Base-by-base conservation (phyloP, 2,888 invertebrate genomes). In the Clostera curtula region DNA sequence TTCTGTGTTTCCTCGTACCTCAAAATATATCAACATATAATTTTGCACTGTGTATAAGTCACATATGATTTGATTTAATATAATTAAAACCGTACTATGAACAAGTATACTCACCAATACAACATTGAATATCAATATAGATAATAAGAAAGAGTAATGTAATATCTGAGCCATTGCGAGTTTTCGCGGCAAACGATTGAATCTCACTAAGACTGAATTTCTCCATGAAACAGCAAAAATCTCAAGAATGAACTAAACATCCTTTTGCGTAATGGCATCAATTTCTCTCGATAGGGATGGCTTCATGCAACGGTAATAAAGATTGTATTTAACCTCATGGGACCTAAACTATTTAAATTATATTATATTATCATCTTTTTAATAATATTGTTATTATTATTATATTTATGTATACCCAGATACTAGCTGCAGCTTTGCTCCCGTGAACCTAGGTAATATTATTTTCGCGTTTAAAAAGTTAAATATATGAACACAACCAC, bases 241-340 rank as follows among this genome's bases (percentile, higher is more conserved):
- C 52, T 54, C 38, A 58, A 56, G 56, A 62, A 65, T 60, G 50
- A 30, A 36, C 40, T 50, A 64, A 72, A 68, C 71, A 65, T 71
- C 70, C 69, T 58, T 51, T 52, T 34, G 34, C 43, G 32, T 41
- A 36, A 52, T 46, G 21, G 31, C 31, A 40, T 34, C 18, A 35
- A 42, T 47, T 50, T 43, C 32, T 54, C 36, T 43, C 32, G 35
- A 42, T 44, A 37, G 19, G 30, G 27, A 31, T 30, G 25, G 3
- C 27, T 32, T 40, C 25, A 47, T 41, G 45, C 39, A 31, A 32
- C 19, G 38, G 25, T 29, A 29, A 6, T 11, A 11, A 20, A 15
- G 16, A 11, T 12, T 9, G 9, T 10, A 19, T 19, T n/a, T n/a
- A n/a, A n/a, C n/a, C n/a, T n/a, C n/a, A n/a, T n/a, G n/a, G n/a